These are phyloP conservation scores for Aegotheles bennettii DNA, from an alignment of 2,113 vertebrate species.

Conservation along the genomic window DNA sequence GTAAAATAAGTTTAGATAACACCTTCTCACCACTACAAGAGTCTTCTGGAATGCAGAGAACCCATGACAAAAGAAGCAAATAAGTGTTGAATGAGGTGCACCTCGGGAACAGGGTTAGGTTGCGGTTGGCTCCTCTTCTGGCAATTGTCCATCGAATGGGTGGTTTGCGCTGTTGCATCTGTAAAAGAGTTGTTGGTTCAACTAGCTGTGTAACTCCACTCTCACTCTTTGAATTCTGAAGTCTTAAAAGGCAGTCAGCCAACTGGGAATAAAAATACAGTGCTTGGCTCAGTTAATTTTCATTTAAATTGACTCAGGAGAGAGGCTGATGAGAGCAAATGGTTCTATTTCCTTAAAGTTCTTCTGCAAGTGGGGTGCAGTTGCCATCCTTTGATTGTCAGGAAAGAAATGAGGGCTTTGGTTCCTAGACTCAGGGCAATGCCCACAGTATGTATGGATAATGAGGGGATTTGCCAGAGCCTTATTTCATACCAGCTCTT, in stretches of 20 bases:
- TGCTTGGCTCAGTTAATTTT: neutral
- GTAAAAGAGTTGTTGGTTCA: neutral
- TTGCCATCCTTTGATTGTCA: neutral
- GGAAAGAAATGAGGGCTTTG: neutral
- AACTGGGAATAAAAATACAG: neutral
- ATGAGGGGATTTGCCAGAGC: neutral
- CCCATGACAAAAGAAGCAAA: neutral
- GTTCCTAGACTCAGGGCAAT: neutral
- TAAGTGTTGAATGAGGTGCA: rapidly evolving
- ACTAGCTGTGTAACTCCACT: neutral
- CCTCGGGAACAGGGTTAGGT: neutral
- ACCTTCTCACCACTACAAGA: neutral
- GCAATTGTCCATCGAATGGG: neutral
- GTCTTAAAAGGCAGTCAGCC: neutral
- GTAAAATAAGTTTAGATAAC: neutral
- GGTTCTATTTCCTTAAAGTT: neutral
- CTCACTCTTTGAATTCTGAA: neutral
- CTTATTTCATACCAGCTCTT: neutral
- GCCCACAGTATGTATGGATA: neutral
- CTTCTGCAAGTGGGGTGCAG: neutral
- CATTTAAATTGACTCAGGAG: neutral
- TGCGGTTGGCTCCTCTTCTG: neutral
- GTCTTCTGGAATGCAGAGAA: neutral
- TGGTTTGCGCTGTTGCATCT: neutral
- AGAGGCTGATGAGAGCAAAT: neutral